phyloP scores from a whole-genome alignment of 2,888 invertebrate genomes.

The Monochamus alternatus region DNA sequence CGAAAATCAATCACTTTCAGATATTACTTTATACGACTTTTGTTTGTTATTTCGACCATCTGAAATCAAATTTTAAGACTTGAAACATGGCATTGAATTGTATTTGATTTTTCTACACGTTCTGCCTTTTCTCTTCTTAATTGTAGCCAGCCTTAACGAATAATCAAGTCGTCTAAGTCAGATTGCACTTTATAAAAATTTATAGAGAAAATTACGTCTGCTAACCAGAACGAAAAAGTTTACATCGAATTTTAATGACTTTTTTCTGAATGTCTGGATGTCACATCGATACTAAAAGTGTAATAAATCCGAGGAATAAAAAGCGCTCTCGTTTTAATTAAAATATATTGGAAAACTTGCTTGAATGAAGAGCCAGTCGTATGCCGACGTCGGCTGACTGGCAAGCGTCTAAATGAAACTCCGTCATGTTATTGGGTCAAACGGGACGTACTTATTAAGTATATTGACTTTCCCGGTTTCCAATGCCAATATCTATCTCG shows the following conservation, averaged over 20 bases:
- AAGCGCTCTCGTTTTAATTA: slow-evolving; percentile 2
- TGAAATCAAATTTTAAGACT: too few species aligned
- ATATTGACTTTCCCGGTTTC: slow-evolving; percentile 12
- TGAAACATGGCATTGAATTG: too few species aligned
- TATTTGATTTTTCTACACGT: too few species aligned
- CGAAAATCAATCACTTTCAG: too few species aligned
- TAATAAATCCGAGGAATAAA: neutral
- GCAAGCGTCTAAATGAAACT: slow-evolving; percentile 14
- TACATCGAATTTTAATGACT: neutral
- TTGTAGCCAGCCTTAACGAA: too few species aligned
- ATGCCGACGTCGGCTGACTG: neutral
- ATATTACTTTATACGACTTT: too few species aligned
- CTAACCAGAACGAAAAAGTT: too few species aligned
- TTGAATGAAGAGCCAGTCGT: neutral
- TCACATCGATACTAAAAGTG: neutral
- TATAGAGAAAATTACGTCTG: too few species aligned
- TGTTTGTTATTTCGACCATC: too few species aligned
- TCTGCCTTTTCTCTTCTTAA: too few species aligned
- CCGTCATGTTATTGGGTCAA: slow-evolving; percentile 3
- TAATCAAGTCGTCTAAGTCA: too few species aligned
- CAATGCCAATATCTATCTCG: neutral
- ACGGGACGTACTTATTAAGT: slow-evolving; percentile 10
- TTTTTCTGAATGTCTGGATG: neutral
- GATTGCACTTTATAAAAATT: too few species aligned
- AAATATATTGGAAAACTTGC: slow-evolving; percentile 11